Evolutionary conservation across 2,888 invertebrate species (phyloP).

Genomic region (Callinectes sapidus): DNA sequence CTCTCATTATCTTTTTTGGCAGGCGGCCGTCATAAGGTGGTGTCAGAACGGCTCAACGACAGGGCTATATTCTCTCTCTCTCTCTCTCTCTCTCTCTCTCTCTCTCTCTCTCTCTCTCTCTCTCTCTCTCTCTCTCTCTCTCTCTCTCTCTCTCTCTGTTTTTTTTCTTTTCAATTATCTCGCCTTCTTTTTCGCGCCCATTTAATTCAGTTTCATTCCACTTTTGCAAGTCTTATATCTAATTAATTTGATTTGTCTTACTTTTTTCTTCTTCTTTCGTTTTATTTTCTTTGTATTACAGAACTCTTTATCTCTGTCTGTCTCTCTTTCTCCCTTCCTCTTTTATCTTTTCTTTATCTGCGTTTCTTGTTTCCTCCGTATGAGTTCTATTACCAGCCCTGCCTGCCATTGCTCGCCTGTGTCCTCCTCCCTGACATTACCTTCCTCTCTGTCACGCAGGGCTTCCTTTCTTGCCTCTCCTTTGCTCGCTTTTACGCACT

Average conservation of each 20-base stretch:
- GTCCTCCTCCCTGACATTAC: not conserved
- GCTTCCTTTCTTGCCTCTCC: not conserved
- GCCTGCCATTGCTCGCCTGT: not conserved
- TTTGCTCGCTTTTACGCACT: not conserved
- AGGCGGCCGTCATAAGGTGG: constrained; percentile 14
- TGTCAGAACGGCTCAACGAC: not conserved
- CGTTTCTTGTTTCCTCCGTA: not conserved
- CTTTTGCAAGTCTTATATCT: not conserved
- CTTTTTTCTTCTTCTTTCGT: not conserved
- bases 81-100: constrained; percentile 10
- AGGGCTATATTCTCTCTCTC: not conserved
- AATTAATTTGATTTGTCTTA: not conserved
- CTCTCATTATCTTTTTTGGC: not conserved
- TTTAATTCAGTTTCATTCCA: not conserved
- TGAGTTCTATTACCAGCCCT: not conserved
- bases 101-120: constrained; percentile 19
- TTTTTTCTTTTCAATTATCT: not conserved
- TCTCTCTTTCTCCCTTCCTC: not conserved
- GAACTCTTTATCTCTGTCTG: too few species aligned
- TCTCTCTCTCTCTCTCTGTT: too few species aligned
- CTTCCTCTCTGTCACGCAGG: not conserved
- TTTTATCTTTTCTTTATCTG: constrained; percentile 1
- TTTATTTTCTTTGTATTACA: not conserved
- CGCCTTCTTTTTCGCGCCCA: not conserved
- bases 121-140: constrained; percentile 17